Percentiles rank a stretch among this genome's conserved stretches.
phyloP scores from a whole-genome alignment of 2,888 invertebrate genomes.

The Auanema sp. region DNA sequence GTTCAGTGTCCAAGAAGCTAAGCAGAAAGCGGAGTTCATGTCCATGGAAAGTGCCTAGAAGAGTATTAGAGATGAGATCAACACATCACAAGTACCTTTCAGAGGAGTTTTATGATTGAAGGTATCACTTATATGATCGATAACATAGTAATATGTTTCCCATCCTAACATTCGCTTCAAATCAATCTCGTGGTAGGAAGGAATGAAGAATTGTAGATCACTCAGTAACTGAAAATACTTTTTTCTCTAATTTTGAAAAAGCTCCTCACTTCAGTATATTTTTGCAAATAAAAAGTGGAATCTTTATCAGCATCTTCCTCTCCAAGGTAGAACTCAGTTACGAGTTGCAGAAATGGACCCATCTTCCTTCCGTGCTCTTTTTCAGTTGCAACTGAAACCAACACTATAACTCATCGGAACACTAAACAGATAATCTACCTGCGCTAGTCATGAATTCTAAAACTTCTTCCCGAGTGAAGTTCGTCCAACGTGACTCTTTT shows the following conservation, averaged over 20 bases:
- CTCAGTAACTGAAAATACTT: slow-evolving; percentile 31
- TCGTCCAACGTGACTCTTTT: slow-evolving; percentile 6
- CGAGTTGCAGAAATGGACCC: slow-evolving; percentile 23
- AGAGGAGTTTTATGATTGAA: slow-evolving; percentile 32
- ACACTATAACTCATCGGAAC: neutral
- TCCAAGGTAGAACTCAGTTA: slow-evolving; percentile 19
- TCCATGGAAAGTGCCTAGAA: slow-evolving; percentile 31
- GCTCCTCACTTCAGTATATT: slow-evolving; percentile 36
- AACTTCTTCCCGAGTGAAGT: slow-evolving; percentile 13
- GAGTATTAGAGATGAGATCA: neutral
- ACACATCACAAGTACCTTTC: slow-evolving; percentile 11
- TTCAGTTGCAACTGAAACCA: slow-evolving; percentile 12
- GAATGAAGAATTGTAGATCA: slow-evolving; percentile 47
- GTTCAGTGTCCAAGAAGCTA: slow-evolving; percentile 28
- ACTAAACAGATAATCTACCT: neutral
- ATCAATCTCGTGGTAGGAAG: slow-evolving; percentile 44
- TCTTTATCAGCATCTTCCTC: slow-evolving; percentile 18
- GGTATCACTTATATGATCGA: slow-evolving; percentile 34
- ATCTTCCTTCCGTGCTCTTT: slow-evolving; percentile 20
- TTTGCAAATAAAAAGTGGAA: slow-evolving; percentile 36
- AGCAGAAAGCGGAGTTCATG: slow-evolving; percentile 36
- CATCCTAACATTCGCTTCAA: slow-evolving; percentile 34
- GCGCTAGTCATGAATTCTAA: slow-evolving; percentile 17
- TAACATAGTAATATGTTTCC: slow-evolving; percentile 39
- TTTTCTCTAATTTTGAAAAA: slow-evolving; percentile 1